phyloP scores from a whole-genome alignment of 2,113 vertebrate genomes.

The Passer domesticus region DNA sequence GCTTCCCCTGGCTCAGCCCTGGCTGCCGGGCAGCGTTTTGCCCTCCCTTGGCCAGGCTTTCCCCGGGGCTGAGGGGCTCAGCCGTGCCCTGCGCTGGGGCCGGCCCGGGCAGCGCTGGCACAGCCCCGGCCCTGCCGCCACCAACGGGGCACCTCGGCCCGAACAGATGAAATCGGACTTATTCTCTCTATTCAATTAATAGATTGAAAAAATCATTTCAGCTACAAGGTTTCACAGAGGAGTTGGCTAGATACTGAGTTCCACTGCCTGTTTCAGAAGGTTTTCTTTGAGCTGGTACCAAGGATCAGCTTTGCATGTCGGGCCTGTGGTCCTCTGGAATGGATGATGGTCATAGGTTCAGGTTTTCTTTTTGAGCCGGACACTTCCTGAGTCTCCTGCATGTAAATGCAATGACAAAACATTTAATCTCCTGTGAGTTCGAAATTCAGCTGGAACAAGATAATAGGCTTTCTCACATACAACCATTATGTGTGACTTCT shows the following conservation, averaged over 20 bases:
- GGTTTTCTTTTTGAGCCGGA: neutral
- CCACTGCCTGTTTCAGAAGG: neutral
- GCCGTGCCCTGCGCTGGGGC: neutral
- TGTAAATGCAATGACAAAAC: neutral
- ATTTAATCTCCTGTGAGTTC: neutral
- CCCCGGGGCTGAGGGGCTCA: neutral
- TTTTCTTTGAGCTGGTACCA: rapidly evolving
- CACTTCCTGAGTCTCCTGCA: neutral
- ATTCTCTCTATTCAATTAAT: neutral
- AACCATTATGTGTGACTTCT: neutral
- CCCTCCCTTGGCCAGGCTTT: neutral
- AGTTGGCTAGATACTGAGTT: neutral
- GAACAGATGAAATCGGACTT: neutral
- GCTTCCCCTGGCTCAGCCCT: neutral
- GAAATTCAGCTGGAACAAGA: neutral
- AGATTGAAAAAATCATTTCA: neutral
- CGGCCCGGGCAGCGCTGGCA: no score
- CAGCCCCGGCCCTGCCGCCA: rapidly evolving
- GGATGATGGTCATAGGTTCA: rapidly evolving
- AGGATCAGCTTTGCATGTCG: rapidly evolving
- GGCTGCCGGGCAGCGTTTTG: neutral
- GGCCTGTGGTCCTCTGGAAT: no score
- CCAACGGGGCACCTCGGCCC: rapidly evolving
- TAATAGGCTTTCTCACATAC: neutral
- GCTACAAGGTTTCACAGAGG: neutral